These are phyloP conservation scores for Mellilla xanthometata DNA, from an alignment of 2,888 invertebrate genomes.

Conservation along the genomic window DNA sequence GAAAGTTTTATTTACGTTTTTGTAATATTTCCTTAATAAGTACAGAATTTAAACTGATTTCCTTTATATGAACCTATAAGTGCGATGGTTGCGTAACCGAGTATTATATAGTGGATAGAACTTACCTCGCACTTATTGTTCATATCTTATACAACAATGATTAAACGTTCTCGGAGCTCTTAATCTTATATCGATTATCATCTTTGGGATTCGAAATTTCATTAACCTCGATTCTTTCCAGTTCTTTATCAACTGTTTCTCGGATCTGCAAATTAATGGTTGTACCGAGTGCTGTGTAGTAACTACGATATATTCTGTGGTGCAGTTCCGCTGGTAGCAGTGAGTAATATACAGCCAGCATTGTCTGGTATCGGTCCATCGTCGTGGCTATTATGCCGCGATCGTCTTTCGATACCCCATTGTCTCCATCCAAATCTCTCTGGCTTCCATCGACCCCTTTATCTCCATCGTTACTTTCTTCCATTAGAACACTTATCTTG, in stretches of 20 bases:
- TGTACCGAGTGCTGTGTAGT: neutral
- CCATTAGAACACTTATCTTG: constrained; percentile 4
- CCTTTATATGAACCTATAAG: too few relatives aligned
- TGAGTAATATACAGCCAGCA: constrained; percentile 14
- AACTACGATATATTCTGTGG: neutral
- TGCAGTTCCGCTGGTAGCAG: too few relatives aligned
- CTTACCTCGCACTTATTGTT: too few relatives aligned
- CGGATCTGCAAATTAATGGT: constrained; percentile 7
- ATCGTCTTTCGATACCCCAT: constrained; percentile 22
- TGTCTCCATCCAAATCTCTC: constrained; percentile 15
- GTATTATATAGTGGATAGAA: too few relatives aligned
- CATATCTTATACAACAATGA: too few relatives aligned
- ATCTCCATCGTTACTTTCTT: constrained; percentile 25
- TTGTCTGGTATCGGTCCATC: constrained; percentile 34
- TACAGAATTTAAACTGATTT: too few relatives aligned
- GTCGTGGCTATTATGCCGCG: constrained; percentile 31
- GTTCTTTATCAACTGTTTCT: constrained; percentile 6
- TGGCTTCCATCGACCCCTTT: constrained; percentile 16
- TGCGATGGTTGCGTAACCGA: too few relatives aligned
- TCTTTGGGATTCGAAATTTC: constrained; percentile 7
- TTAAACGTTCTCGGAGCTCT: too few relatives aligned
- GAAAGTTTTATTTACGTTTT: too few relatives aligned
- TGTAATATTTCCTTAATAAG: too few relatives aligned
- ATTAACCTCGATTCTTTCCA: constrained; percentile 10
- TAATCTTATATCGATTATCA: constrained; percentile 7